These are phyloP conservation scores for Actinia tenebrosa DNA, from an alignment of 64 coral and sea anemone species.

Conservation along the genomic window DNA sequence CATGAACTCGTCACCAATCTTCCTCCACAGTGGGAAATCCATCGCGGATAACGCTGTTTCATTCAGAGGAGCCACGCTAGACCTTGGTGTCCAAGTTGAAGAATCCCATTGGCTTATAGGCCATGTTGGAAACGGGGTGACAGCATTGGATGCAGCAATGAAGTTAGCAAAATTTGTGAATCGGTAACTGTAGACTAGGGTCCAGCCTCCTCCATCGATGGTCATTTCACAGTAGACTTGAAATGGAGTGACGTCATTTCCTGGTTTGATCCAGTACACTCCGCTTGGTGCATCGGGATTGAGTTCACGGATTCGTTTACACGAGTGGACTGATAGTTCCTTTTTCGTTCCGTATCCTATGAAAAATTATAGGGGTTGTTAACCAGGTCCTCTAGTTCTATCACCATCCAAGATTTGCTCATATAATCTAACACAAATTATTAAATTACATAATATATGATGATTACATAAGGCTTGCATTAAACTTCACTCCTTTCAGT, in stretches of 20 bases:
- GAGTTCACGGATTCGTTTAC: constrained; percentile 4
- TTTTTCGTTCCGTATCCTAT: background rate
- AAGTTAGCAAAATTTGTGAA: background rate
- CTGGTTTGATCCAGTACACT: constrained; percentile 7
- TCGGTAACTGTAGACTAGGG: background rate
- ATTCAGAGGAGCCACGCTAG: constrained; percentile 10
- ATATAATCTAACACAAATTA: no score
- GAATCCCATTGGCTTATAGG: background rate
- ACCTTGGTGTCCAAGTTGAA: background rate
- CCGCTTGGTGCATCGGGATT: background rate
- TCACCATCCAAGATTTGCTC: no score
- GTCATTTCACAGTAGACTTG: constrained; percentile 2
- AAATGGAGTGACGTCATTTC: background rate
- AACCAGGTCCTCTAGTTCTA: no score
- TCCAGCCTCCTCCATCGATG: constrained; percentile 5
- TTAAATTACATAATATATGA: no score
- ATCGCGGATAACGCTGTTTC: constrained; percentile 66
- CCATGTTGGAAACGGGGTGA: background rate
- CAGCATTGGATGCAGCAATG: background rate
- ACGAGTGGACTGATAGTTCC: background rate
- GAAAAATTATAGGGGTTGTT: background rate
- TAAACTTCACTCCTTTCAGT: no score
- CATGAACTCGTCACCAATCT: constrained; percentile 49
- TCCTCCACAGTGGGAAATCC: constrained; percentile 44
- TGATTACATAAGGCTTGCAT: no score